Conservation (phyloP, 2,113 vertebrate species). For the Pseudorasbora parva region DNA sequence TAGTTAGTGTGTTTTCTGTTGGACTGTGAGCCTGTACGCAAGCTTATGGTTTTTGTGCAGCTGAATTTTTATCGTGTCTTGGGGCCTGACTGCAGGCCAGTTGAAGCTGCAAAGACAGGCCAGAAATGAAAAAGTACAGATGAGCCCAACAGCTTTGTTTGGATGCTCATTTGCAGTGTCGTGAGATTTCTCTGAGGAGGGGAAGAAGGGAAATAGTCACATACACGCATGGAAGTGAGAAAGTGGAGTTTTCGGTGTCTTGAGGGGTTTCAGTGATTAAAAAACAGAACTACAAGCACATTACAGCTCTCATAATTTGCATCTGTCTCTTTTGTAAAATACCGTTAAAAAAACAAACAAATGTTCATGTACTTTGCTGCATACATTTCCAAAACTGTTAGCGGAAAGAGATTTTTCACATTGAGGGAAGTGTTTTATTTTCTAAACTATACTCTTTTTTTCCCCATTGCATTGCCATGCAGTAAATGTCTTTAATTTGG, state of each 20-base stretch:
- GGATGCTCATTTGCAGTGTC: constrained; percentile 67
- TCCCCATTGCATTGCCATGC: no score
- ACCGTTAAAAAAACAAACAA: background rate
- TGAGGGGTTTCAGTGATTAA: background rate
- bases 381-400: background rate
- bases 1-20: constrained; percentile 8
- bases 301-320: background rate
- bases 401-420: background rate
- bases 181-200: constrained; percentile 51
- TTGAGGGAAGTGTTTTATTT: background rate
- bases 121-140: constrained; percentile 66
- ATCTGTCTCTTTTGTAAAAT: background rate
- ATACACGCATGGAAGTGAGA: constrained; percentile 9
- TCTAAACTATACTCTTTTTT: no score
- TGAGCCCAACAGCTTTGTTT: constrained; percentile 63
- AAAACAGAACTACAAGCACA: background rate
- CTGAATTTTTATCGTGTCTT: constrained; percentile 27
- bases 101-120: constrained; percentile 34
- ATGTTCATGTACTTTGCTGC: background rate
- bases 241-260: constrained; percentile 37
- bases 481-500: background rate
- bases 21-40: background rate
- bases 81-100: constrained; percentile 48
- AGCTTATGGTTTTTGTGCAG: constrained; percentile 38
- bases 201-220: constrained; percentile 45